A percentile compares a stretch with the other conserved stretches of the same genome.
Conservation (phyloP, 2,888 invertebrate species). For the Ethmia dodecea region DNA sequence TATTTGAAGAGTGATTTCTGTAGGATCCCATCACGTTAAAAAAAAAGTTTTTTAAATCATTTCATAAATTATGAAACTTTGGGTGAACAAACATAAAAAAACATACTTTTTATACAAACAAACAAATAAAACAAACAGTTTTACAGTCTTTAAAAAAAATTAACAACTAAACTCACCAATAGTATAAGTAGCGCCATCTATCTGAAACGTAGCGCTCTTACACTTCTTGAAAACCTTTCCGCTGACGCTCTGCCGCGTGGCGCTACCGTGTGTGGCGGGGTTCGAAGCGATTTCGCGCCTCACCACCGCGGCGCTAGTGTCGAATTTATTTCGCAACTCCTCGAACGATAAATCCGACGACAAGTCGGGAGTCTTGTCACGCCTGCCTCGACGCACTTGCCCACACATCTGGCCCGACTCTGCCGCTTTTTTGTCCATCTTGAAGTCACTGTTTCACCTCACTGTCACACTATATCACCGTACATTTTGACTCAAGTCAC, state of each 20-base stretch:
- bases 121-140: too few relatives aligned
- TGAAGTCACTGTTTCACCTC: conserved; percentile 28
- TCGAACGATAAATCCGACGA: conserved; percentile 59
- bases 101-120: too few relatives aligned
- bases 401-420: conserved; percentile 44
- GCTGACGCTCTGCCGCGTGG: conserved; percentile 67
- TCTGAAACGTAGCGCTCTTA: conserved; percentile 91
- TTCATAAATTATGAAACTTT: too few relatives aligned
- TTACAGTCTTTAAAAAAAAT: too few relatives aligned
- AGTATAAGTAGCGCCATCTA: conserved; percentile 91
- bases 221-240: conserved; percentile 86
- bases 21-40: too few relatives aligned
- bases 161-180: conserved; percentile 87
- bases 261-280: conserved; percentile 70
- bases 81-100: too few relatives aligned
- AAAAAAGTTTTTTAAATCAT: too few relatives aligned
- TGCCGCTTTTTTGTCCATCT: conserved; percentile 50
- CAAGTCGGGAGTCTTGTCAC: conserved; percentile 48
- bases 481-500: conserved; percentile 4
- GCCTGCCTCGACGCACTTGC: conserved; percentile 51
- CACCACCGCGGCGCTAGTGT: conserved; percentile 57
- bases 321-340: conserved; percentile 64
- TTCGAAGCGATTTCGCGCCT: conserved; percentile 59
- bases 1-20: too few relatives aligned
- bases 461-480: conserved; percentile 23